A percentile compares a stretch with the other conserved stretches of the same genome.
Evolutionary conservation across 2,797 vertebrate species (phyloP).

Genomic region (Amazonetta brasiliensis): DNA sequence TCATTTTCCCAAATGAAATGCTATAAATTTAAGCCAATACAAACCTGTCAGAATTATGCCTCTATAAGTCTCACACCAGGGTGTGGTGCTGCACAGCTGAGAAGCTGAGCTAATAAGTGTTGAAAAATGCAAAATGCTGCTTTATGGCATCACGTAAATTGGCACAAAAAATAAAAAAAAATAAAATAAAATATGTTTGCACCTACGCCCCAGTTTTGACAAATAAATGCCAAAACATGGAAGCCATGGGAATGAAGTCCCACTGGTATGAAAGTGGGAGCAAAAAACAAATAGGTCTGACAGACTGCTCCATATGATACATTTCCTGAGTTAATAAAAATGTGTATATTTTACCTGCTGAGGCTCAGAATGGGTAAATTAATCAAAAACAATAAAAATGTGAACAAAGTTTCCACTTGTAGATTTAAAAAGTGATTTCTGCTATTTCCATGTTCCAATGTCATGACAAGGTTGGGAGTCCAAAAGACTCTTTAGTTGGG

Average conservation of each 20-base stretch:
- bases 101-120: slow-evolving; percentile 74
- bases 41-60: slow-evolving; percentile 69
- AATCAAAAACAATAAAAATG: slow-evolving; percentile 25
- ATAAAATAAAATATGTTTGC: slow-evolving; percentile 26
- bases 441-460: neutral
- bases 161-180: neutral
- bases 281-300: neutral
- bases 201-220: slow-evolving; percentile 46
- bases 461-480: neutral
- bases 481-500: neutral
- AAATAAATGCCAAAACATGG: slow-evolving; percentile 63
- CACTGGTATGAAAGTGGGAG: neutral
- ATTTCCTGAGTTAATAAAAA: slow-evolving; percentile 25
- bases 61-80: slow-evolving; percentile 69
- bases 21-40: slow-evolving; percentile 65
- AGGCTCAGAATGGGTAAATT: slow-evolving; percentile 26
- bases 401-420: slow-evolving; percentile 2
- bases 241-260: slow-evolving; percentile 23
- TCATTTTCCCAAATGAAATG: slow-evolving; percentile 60
- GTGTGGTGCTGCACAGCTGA: slow-evolving; percentile 74
- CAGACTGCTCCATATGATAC: neutral
- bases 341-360: slow-evolving; percentile 45
- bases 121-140: slow-evolving; percentile 72
- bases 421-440: neutral
- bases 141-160: slow-evolving; percentile 74